Evolutionary conservation across 2,113 vertebrate species (phyloP), one percentile per base, ranked within the genome.

Genomic region (Entelurus aequoreus): DNA sequence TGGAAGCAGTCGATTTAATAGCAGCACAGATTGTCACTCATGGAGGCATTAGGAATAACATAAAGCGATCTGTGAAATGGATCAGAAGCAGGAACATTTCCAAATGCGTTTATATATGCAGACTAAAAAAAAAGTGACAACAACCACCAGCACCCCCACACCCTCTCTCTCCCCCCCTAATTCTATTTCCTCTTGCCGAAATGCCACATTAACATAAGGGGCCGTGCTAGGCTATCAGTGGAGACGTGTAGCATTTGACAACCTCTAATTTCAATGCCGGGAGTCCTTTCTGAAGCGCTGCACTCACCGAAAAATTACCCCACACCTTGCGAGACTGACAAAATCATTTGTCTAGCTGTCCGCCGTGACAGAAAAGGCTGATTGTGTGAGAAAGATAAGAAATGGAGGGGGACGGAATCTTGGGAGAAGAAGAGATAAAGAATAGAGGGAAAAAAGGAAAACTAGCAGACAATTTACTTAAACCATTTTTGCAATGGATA

Each of bases 161-260:
- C 37, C 6, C n/a, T 16, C 16, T 44, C 55, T n/a, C n/a, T 6
- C 63, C 67, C 16, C 54, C 56, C 37, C 71, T 37, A 66, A 76
- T 80, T 82, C 74, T 63, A 72, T 79, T 81, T 81, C 82, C 76
- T 80, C 62, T 61, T 53, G 60, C 78, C 69, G 63, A 89, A 90
- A 91, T 88, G 89, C 80, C 88, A 90, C 86, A 90, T 90, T 90
- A 90, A 77, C 88, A 90, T 91, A 90, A 76, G 72, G 75, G 79
- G 81, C 72, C 58, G 82, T 63, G 68, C 81, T 54, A 66, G 77
- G 77, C 74, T 68, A 82, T 90, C 81, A 78, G 58, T 61, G 60
- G 66, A 84, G 83, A 83, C 73, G 36, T 66, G 71, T 65, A 35
- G 69, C 78, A 84, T 86, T 87, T 88, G 86, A 89, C 85, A 89